phyloP scores from a whole-genome alignment of 2,113 vertebrate species.

The Gnathonemus echidnorhynchus region DNA sequence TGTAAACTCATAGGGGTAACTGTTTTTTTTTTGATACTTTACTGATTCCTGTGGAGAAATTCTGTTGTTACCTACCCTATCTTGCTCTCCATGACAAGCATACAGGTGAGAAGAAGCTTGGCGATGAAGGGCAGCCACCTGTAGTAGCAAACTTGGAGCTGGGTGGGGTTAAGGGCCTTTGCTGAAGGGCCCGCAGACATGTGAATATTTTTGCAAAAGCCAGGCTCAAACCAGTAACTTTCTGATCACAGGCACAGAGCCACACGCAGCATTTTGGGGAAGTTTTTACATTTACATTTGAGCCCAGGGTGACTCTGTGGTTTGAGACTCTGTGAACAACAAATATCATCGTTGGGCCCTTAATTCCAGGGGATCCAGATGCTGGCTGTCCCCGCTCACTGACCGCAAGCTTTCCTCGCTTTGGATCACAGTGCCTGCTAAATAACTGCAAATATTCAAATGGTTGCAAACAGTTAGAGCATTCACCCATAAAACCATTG shows the following conservation, averaged over 20 bases:
- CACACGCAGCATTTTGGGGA: neutral
- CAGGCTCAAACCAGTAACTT: neutral
- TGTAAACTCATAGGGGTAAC: neutral
- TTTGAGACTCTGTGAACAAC: neutral
- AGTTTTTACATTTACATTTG: neutral
- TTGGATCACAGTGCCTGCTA: neutral
- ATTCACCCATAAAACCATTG: neutral
- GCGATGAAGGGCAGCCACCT: neutral
- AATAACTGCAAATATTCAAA: neutral
- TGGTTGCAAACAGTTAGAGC: neutral
- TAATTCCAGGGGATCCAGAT: neutral
- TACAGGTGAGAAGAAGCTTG: neutral
- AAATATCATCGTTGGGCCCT: neutral
- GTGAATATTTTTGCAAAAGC: neutral
- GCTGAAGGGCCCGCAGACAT: neutral
- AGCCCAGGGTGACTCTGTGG: neutral
- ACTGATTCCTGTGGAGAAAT: neutral
- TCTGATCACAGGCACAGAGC: neutral
- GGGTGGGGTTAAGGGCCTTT: neutral
- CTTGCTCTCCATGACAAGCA: neutral
- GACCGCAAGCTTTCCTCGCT: neutral
- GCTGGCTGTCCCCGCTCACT: neutral
- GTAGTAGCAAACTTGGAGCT: neutral
- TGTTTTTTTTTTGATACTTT: neutral
- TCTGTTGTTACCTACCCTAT: neutral